Base-by-base conservation (phyloP, 2,888 invertebrate genomes). In the Nebria salina region DNA sequence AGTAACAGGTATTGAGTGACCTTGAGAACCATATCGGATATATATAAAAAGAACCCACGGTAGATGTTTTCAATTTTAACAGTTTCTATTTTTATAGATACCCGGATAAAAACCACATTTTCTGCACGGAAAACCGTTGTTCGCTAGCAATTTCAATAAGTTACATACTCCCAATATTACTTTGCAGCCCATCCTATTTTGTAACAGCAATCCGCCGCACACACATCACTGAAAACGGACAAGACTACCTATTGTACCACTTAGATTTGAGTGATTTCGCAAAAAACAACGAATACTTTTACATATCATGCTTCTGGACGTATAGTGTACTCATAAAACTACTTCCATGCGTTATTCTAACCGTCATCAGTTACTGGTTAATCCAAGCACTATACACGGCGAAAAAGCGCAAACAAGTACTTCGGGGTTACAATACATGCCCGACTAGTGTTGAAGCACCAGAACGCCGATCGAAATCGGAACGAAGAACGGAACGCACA, bases 171-270 rank as follows among this genome's bases (percentile, higher is more conserved):
- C 95, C 97, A 2, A 92, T 95, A 0, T 89, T 97, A 77, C 92
- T 97, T 25, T 97, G 97, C 88, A 92, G 95, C 80, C 97, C 97
- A 0, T 95, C 95, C 75, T 96, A 94, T 87, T 91, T 96, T 88
- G 93, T 93, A 25, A 94, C 94, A 86, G 91, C 91, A 83, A 91
- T 93, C 86, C 86, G 88, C 72, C 91, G 90, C 1, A 90, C 91
- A 7, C 86, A 89, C 0, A 88, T 93, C 3, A 85, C 89, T 4
- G 92, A 93, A 85, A 89, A 91, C 11, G 89, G 92, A 75, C 90
- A 92, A 83, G 90, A 91, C 83, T 91, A 91, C 1, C 91, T 92
- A 26, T 87, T 93, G 3, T 94, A 93, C 86, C 90, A 92, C 83
- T 88, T 91, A 54, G 88, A 88, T 34, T 86, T 91, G 65, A 90